Base-by-base conservation (phyloP, 2,113 vertebrate genomes). In the Megalops atlanticus region DNA sequence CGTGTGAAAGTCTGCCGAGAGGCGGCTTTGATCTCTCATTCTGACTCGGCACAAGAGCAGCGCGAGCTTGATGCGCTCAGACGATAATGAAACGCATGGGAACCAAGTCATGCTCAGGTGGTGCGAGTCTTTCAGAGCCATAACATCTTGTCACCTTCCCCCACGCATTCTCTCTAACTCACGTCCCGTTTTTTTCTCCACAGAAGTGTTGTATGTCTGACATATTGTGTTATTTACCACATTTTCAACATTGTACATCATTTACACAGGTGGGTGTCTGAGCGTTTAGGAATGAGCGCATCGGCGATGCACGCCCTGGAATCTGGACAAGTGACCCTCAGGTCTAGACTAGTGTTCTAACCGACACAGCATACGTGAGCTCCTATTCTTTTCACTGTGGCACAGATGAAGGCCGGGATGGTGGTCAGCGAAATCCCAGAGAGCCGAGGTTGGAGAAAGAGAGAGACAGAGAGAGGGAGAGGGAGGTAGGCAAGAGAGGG, bases 11-110 rank as follows among this genome's bases (percentile, higher is more conserved):
- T 70, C 14, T 41, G 80, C 27, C 54, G 39, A 78, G 76, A 41
- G 40, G 80, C 78, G 80, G 84, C 69, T 80, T 58, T 76, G 81
- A 35, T 84, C 81, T 87, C 78, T 85, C 77, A 43, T 82, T 84
- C 74, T 72, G 79, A 64, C 81, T 82, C 76, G 74, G 77, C 52
- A 84, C 82, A 73, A 31, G 76, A 54, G 24, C 69, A 49, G 77
- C 77, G 79, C 16, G 79, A 74, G 69, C 81, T 79, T 77, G 14
- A 52, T 11, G 36, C 41, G 31, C 39, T 39, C 5, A 39, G 71
- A 36, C 40, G 33, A 77, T 68, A 45, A 27, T 74, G 24, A 76
- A 41, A 82, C 58, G 45, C 41, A 35, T 41, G 7, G 12, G 12
- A 40, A 47, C 18, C n/a, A n/a, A n/a, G n/a, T n/a, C n/a, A n/a